A percentile compares a stretch with the other conserved stretches of the same genome.
Evolutionary conservation across 2,888 invertebrate genomes (phyloP).

Genomic region (Dryococelus australis): DNA sequence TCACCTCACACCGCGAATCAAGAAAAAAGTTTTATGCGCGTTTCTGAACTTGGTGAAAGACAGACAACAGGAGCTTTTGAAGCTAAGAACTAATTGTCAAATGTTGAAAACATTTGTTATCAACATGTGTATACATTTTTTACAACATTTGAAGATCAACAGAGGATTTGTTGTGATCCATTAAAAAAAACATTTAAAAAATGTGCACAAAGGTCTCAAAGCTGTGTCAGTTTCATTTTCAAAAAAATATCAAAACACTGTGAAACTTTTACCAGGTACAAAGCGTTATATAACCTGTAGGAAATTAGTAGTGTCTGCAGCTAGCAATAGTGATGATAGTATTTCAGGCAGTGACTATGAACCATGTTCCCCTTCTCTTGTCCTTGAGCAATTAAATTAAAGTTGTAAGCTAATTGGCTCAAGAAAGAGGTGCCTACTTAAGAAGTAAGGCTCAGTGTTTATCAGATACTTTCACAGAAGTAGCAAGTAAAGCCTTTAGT

Average conservation of each 20-base stretch:
- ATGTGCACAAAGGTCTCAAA: not conserved
- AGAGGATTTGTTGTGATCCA: slow-evolving; percentile 4
- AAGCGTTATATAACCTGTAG: slow-evolving; percentile 25
- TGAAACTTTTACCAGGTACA: not conserved
- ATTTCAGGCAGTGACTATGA: not conserved
- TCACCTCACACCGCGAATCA: no score
- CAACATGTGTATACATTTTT: not conserved
- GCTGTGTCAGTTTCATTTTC: not conserved
- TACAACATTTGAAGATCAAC: not conserved
- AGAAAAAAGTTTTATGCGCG: not conserved
- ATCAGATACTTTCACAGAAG: not conserved
- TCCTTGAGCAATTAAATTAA: not conserved
- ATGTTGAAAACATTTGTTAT: not conserved
- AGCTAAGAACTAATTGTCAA: not conserved
- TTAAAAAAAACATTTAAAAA: not conserved
- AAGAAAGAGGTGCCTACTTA: not conserved
- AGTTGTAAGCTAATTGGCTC: not conserved
- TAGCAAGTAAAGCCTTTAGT: not conserved
- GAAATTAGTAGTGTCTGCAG: slow-evolving; percentile 22
- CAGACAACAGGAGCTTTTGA: not conserved
- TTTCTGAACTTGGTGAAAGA: slow-evolving; percentile 4
- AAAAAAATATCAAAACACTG: not conserved
- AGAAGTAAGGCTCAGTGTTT: not conserved
- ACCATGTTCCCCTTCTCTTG: not conserved
- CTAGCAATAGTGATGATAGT: not conserved